phyloP scores from a whole-genome alignment of 2,797 vertebrate species.

The Chloroceryle inda region DNA sequence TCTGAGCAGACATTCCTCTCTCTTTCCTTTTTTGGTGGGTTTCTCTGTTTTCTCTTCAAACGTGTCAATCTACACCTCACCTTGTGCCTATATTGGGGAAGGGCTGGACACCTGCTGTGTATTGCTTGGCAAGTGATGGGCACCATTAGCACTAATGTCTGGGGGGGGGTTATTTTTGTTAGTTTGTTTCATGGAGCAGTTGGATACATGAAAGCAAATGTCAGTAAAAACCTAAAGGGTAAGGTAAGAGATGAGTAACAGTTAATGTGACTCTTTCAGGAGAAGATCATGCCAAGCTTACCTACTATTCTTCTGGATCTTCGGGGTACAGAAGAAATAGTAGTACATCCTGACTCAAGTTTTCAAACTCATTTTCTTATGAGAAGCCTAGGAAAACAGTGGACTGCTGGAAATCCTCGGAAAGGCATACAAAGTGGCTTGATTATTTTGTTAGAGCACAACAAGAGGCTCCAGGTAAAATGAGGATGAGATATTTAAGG shows the following conservation, averaged over 20 bases:
- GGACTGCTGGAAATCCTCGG: not conserved
- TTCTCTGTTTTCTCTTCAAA: not conserved
- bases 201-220: not conserved
- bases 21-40: not conserved
- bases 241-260: not conserved
- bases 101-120: not conserved
- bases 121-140: not conserved
- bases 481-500: not conserved
- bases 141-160: not conserved
- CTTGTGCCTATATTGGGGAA: fast-evolving
- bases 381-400: not conserved
- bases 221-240: not conserved
- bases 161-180: not conserved
- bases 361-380: not conserved
- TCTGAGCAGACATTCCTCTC: not conserved
- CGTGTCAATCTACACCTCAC: not conserved
- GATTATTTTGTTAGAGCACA: not conserved
- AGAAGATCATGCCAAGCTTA: not conserved
- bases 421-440: not conserved
- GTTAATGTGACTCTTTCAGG: not conserved
- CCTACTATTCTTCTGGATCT: not conserved
- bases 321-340: not conserved
- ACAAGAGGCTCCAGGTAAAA: not conserved
- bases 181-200: not conserved
- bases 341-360: not conserved